Evolutionary conservation across 2,888 invertebrate genomes (phyloP).

Genomic region (Microchrysa polita): DNA sequence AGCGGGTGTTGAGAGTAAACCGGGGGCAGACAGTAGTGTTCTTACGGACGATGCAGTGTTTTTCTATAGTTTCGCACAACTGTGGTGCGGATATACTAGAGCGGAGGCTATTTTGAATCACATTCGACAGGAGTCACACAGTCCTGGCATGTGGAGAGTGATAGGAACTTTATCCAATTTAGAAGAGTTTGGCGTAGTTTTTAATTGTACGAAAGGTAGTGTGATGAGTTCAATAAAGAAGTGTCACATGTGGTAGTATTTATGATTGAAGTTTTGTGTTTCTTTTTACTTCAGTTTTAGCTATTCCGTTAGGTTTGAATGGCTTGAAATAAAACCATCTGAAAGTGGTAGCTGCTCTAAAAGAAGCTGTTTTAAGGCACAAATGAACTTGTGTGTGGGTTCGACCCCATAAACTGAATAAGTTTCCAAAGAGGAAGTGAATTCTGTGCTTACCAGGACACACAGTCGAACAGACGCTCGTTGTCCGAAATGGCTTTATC

Average conservation of each 20-base stretch:
- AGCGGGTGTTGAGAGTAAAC: constrained; percentile 64
- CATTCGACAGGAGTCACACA: constrained; percentile 78
- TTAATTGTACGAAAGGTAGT: constrained; percentile 70
- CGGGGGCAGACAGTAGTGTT: constrained; percentile 73
- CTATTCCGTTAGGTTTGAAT: too few species aligned
- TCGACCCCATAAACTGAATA: too few species aligned
- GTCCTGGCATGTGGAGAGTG: constrained; percentile 78
- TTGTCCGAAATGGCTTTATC: too few species aligned
- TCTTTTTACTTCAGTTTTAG: too few species aligned
- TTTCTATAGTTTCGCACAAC: constrained; percentile 85
- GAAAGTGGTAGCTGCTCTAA: too few species aligned
- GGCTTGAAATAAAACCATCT: too few species aligned
- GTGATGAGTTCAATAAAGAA: constrained; percentile 78
- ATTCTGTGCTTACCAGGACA: too few species aligned
- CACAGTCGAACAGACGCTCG: too few species aligned
- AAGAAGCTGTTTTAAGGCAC: too few species aligned
- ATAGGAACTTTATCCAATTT: constrained; percentile 78
- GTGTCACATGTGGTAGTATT: constrained; percentile 80
- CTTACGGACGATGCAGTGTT: constrained; percentile 80
- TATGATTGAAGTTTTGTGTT: too few species aligned
- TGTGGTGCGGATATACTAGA: constrained; percentile 79
- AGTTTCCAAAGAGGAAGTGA: too few species aligned
- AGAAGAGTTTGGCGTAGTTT: constrained; percentile 74
- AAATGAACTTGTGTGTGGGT: too few species aligned
- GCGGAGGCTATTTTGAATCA: constrained; percentile 78